Percentiles rank a stretch among this genome's conserved stretches.
Conservation (phyloP, 2,113 vertebrate genomes). For the Azemiops feae region DNA sequence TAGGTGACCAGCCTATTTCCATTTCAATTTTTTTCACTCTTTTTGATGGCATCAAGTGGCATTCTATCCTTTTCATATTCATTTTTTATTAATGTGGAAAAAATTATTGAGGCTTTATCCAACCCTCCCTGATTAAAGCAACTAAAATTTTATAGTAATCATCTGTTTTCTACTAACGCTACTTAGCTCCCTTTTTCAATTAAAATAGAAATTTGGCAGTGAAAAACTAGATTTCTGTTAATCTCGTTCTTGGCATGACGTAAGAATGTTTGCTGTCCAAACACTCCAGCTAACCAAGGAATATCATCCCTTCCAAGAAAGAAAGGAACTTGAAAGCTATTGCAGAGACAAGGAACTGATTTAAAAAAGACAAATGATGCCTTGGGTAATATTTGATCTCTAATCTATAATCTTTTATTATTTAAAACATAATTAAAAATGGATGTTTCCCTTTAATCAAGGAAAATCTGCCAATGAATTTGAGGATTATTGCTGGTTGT, state of each 20-base stretch:
- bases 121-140: background rate
- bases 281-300: slow-evolving; percentile 16
- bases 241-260: background rate
- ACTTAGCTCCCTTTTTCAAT: background rate
- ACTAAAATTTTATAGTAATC: background rate
- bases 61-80: background rate
- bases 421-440: fast-evolving
- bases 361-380: slow-evolving; percentile 12
- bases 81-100: background rate
- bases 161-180: background rate
- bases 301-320: background rate
- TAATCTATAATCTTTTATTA: background rate
- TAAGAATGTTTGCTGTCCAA: background rate
- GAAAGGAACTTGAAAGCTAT: slow-evolving; percentile 14
- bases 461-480: background rate
- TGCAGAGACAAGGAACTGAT: background rate
- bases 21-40: no score
- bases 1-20: no score
- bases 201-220: slow-evolving; percentile 1
- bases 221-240: background rate
- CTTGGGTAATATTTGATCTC: background rate
- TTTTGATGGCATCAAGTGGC: background rate
- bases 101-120: background rate
- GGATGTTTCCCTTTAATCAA: background rate
- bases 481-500: background rate